Base-by-base conservation (phyloP, 2,888 invertebrate species). In the Dichetophora obliterata region DNA sequence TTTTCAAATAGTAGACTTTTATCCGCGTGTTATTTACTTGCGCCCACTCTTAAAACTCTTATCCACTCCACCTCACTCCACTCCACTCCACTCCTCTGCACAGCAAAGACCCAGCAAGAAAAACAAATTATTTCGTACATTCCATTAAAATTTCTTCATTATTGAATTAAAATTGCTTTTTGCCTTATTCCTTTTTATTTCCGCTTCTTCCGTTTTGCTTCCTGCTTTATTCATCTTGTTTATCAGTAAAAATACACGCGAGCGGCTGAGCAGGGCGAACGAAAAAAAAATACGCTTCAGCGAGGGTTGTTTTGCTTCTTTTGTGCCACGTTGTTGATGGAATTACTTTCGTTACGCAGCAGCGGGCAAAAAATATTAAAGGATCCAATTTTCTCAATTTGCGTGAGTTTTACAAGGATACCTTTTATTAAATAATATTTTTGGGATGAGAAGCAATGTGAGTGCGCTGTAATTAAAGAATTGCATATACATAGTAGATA, bases 61-160 rank as follows among this genome's bases (percentile, higher is more conserved):
- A 43, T 11, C 11, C 43, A 11, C 3, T 14, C 2, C 5, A 37
- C 37, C 37, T n/a, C 37, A 37, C 37, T 6, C 8, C 1, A 37
- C 1, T 1, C 8, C 37, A n/a, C 37, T 37, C 1, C 8, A 37
- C 37, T 11, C 11, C 43, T 11, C 43, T 14, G 11, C 43, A 43
- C 14, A 14, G 11, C 11, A 11, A 2, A 43, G 43, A 43, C 43
- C 6, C 14, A 43, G 43, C 43, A 43, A 43, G 43, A 14, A 43
- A 43, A 11, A 1, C 43, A 43, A 43, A 11, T 43, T 43, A 73
- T 48, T 19, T 9, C 4, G 5, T 5, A 59, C 57, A 66, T 66
- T 65, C 66, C 65, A 74, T 74, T 66, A 74, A 74, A 74, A 73
- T 52, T 66, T 74, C 54, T 22, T 8, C 34, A 54, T 74, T 74